Conservation (phyloP, 92 coral and sea anemone genomes). For the Phenganax stokvisi region DNA sequence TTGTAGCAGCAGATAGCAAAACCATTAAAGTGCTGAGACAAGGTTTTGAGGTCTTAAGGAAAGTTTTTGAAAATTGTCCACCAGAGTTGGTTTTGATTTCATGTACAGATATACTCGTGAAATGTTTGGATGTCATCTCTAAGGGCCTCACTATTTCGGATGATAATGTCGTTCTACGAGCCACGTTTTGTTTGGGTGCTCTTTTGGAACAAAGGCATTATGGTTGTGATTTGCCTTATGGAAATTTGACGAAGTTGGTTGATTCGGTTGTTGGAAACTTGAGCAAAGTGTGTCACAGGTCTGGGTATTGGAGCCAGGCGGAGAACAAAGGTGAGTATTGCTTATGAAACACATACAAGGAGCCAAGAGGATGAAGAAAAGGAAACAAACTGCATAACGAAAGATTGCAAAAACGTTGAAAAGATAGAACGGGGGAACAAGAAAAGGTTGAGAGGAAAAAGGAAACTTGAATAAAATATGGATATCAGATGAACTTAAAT, state of each 20-base stretch:
- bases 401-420: background rate
- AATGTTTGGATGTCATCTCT: slow-evolving; percentile 52
- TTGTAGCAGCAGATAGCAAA: slow-evolving; percentile 54
- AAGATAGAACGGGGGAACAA: background rate
- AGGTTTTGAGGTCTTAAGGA: slow-evolving; percentile 62
- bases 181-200: slow-evolving; percentile 50
- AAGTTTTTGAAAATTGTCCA: slow-evolving; percentile 58
- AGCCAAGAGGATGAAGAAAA: background rate
- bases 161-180: slow-evolving; percentile 64
- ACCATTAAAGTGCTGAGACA: slow-evolving; percentile 66
- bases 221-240: slow-evolving; percentile 51
- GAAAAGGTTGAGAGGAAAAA: background rate
- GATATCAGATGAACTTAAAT: background rate
- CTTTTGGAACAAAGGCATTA: slow-evolving; percentile 55
- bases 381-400: background rate
- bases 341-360: background rate
- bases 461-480: background rate
- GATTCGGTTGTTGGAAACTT: slow-evolving; percentile 52
- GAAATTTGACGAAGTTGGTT: slow-evolving; percentile 43
- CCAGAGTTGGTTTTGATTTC: slow-evolving; percentile 56
- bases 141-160: slow-evolving; percentile 67
- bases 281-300: slow-evolving; percentile 51
- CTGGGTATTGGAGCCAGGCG: slow-evolving; percentile 21
- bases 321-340: slow-evolving; percentile 21
- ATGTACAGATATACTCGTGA: slow-evolving; percentile 48